Conservation (phyloP, 2,113 vertebrate species). For the Pseudopodoces humilis region DNA sequence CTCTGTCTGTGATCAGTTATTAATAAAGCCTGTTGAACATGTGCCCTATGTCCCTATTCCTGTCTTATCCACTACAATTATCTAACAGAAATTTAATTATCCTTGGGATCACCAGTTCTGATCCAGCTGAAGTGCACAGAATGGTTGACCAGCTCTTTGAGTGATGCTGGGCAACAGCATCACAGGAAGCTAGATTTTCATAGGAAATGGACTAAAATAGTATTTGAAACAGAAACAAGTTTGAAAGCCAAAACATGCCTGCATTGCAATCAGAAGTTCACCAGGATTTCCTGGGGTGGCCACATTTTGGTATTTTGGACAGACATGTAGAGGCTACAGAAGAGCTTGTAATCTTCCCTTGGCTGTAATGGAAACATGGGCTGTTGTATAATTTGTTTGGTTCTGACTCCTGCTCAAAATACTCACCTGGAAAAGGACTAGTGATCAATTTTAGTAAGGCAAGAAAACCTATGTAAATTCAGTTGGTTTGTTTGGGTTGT, state of each 20-base stretch:
- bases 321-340: neutral
- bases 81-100: slow-evolving; percentile 1
- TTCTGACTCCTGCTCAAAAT: neutral
- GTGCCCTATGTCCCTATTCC: neutral
- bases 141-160: neutral
- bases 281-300: neutral
- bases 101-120: neutral
- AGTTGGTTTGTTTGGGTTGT: neutral
- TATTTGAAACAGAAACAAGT: neutral
- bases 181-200: neutral
- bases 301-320: neutral
- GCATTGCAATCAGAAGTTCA: neutral
- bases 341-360: neutral
- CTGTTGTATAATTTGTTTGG: neutral
- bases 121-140: neutral
- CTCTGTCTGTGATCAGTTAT: neutral
- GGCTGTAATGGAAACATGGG: neutral
- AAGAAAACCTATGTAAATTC: neutral
- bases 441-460: neutral
- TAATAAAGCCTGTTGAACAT: neutral
- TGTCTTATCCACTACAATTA: neutral
- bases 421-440: neutral
- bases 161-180: neutral
- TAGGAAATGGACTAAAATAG: neutral
- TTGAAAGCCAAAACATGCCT: neutral